Base-by-base conservation (phyloP, 1,140 invertebrate species). In the Drosophila biarmipes region DNA sequence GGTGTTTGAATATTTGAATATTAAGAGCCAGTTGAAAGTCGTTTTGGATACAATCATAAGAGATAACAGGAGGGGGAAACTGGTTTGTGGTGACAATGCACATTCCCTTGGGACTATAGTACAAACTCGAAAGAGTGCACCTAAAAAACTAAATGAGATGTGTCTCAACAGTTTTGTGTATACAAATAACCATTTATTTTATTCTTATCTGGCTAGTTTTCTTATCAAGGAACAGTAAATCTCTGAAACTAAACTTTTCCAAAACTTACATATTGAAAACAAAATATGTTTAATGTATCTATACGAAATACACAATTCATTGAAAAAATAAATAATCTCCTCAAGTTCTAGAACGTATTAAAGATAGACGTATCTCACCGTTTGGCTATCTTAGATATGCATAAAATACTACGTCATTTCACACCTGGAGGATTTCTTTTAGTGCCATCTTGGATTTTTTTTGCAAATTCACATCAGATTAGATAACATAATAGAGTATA, bases 401-500 rank as follows among this genome's bases (percentile, higher is more conserved):
- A 43, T 51, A 42, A 43, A 64, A 35, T 35, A 14, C 11, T 51
- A 64, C 63, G 59, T 67, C 59, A 67, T 51, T 42, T 42, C 19
- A 52, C 38, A 64, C 58, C 42, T 51, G 45, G 35, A 27, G 24
- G 64, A 48, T 15, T 66, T 64, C 46, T 64, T 66, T 8, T 35
- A 67, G 48, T 54, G 46, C 31, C 48, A 68, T 68, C 40, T 54
- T 55, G 34, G 34, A 45, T 27, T 15, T 45, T 38, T 67, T 55
- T 55, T 67, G 66, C 62, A 27, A 67, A 46, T 38, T 66, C 62
- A 69, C 31, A 38, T 0, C 40, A 67, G 66, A 69, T 69, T 54
- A 69, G 66, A 69, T 69, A 69, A 68, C 24, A 59, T 48, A 68
- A 66, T 53, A 38, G 51, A 68, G 45, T 68, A 69, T 68, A 55